Evolutionary conservation across 2,113 vertebrate species (phyloP).

Genomic region (Morone saxatilis): DNA sequence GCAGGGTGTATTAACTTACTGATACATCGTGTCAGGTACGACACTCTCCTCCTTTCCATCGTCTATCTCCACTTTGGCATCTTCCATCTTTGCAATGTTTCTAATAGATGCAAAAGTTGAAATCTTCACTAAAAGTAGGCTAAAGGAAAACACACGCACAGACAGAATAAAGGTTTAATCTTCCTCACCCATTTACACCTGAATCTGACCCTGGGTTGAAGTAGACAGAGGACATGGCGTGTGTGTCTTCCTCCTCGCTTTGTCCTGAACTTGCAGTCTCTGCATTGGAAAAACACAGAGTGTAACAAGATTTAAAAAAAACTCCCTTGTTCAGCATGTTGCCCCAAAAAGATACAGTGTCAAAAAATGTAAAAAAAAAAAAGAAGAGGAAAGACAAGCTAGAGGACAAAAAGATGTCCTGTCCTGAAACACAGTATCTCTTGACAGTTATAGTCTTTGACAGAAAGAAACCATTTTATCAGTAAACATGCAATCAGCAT

Average conservation of each 20-base stretch:
- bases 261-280: slow-evolving; percentile 29
- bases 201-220: slow-evolving; percentile 83
- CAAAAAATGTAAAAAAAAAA: no score
- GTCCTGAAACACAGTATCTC: background rate
- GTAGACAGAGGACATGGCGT: slow-evolving; percentile 86
- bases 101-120: slow-evolving; percentile 29
- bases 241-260: slow-evolving; percentile 27
- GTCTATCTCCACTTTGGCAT: slow-evolving; percentile 88
- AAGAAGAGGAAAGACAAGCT: no score
- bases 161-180: slow-evolving; percentile 23
- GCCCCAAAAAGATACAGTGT: background rate
- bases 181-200: slow-evolving; percentile 84
- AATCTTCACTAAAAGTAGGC: background rate
- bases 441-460: background rate
- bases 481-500: background rate
- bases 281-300: background rate
- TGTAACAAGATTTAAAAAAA: background rate
- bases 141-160: background rate
- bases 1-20: slow-evolving; percentile 79
- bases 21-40: slow-evolving; percentile 80
- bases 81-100: slow-evolving; percentile 79
- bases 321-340: background rate
- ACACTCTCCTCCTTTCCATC: slow-evolving; percentile 84
- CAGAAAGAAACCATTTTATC: background rate
- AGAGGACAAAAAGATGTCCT: background rate